Evolutionary conservation across 2,113 vertebrate genomes (phyloP), one percentile per base, ranked within the genome.

Genomic region (Pelusios castaneus): DNA sequence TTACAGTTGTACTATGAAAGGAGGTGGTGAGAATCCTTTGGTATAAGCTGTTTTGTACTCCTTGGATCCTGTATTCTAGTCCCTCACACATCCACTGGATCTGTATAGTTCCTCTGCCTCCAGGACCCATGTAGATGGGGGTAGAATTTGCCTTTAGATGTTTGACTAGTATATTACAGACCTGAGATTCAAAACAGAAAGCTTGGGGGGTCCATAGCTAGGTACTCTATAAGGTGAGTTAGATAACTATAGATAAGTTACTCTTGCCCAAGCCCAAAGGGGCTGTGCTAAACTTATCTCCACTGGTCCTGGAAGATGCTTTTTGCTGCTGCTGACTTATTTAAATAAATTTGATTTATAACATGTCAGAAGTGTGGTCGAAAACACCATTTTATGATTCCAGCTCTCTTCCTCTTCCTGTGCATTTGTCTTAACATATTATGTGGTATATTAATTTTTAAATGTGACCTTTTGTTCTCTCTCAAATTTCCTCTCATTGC

Each of bases 381-480:
- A 95, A 84, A 92, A 89, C 73, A 34, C 14, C 51, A 63, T 56
- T 51, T 85, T 88, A 92, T 91, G 73, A 84, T 84, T 76, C 38
- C 86, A 91, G 86, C 49, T 82, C 14, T 90, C 34, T 2, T 93
- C 49, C 0, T 4, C 56, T 84, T 93, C 52, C 88, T 67, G 76
- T 82, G 88, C 70, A 84, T 89, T 87, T 96, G 80, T 80, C 90
- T 93, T 0, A 0, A 87, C 88, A 91, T 84, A 87, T 47, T 75
- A 78, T 88, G 90, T 87, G 29, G 91, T 95, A 29, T 80, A 58
- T 1, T 87, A 83, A 31, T 87, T 90, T 93, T 92, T 80, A 88
- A 80, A 78, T 86, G n/a, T 34, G 58, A 25, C 0, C 0, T 91
- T 87, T 77, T 80, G 41, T 89, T 84, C 84, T 95, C 94, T 85